Conservation (phyloP, 2,888 invertebrate genomes). For the Eurois occulta region DNA sequence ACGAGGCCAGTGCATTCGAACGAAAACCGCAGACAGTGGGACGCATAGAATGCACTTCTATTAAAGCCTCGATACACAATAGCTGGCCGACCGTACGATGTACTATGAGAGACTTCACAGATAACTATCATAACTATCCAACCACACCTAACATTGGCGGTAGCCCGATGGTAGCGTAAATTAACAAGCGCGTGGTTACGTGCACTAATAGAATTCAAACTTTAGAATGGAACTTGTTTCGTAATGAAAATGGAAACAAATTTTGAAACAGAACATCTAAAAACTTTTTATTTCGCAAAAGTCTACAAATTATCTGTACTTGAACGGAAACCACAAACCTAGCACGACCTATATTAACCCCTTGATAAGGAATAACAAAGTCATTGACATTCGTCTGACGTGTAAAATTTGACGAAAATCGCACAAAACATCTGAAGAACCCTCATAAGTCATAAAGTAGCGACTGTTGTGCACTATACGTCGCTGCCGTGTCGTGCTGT, state of each 20-base stretch:
- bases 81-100: slow-evolving; percentile 32
- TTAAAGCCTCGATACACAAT: slow-evolving; percentile 47
- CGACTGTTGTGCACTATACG: slow-evolving; percentile 26
- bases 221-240: neutral
- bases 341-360: neutral
- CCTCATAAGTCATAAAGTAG: neutral
- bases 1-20: slow-evolving; percentile 65
- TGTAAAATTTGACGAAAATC: neutral
- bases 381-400: neutral
- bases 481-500: slow-evolving; percentile 34
- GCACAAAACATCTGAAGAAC: slow-evolving; percentile 9
- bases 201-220: neutral
- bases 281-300: neutral
- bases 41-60: slow-evolving; percentile 56
- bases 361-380: neutral
- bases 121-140: slow-evolving; percentile 35
- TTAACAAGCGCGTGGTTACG: neutral
- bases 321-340: neutral
- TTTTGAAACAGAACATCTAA: neutral
- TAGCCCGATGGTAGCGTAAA: neutral
- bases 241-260: neutral
- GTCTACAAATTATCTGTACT: neutral
- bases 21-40: slow-evolving; percentile 68
- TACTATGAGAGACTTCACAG: slow-evolving; percentile 24
- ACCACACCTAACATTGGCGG: slow-evolving; percentile 16